A percentile compares a stretch with the other conserved stretches of the same genome.
phyloP scores from a whole-genome alignment of 2,797 vertebrate species.

The Knipowitschia caucasica region DNA sequence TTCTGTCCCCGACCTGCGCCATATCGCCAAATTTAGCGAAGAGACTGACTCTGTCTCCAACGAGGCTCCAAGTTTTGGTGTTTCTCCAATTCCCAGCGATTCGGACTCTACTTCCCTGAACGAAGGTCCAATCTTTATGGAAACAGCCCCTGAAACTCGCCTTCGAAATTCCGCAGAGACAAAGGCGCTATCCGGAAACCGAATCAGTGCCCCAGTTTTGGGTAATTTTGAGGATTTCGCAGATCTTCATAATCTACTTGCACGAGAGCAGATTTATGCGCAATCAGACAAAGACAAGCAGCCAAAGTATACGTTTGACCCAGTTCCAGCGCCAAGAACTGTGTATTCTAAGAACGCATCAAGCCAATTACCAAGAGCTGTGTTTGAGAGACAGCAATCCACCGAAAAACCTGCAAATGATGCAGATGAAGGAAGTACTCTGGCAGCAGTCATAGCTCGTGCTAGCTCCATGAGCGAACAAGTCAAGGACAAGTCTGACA shows the following conservation, averaged over 20 bases:
- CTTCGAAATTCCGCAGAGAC: conserved; percentile 1
- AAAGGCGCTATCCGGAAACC: not conserved
- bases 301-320: conserved; percentile 9
- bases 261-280: conserved; percentile 24
- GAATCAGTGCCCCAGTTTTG: conserved; percentile 12
- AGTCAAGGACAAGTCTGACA: conserved; percentile 11
- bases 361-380: conserved; percentile 5
- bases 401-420: conserved; percentile 2
- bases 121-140: conserved; percentile 14
- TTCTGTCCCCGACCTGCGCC: conserved; percentile 73
- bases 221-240: conserved; percentile 19
- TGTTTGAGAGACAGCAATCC: conserved; percentile 10
- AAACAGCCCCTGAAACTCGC: conserved; percentile 3
- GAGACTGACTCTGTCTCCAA: conserved; percentile 6
- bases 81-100: conserved; percentile 43
- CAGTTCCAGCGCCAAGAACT: conserved; percentile 16
- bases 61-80: conserved; percentile 26
- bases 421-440: rapidly evolving
- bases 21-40: conserved; percentile 8
- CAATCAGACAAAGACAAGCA: conserved; percentile 36
- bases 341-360: not conserved
- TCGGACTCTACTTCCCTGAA: conserved; percentile 44
- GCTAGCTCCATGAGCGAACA: conserved; percentile 45
- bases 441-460: conserved; percentile 26
- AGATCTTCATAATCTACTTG: not conserved